Conservation (phyloP, 2,797 vertebrate species). For the Crenichthys baileyi region DNA sequence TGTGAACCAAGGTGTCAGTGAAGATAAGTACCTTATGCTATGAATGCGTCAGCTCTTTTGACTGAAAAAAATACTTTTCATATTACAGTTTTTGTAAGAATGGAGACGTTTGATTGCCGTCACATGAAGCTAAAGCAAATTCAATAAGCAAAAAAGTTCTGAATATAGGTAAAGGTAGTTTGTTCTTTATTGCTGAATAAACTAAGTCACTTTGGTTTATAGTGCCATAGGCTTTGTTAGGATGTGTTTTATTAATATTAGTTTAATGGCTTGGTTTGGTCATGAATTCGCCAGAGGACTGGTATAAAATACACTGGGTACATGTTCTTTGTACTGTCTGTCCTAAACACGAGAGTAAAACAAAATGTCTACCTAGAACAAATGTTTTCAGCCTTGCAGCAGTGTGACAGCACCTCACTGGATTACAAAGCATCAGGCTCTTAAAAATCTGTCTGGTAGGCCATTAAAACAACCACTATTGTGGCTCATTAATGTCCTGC, state of each 20-base stretch:
- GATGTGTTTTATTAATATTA: slow-evolving; percentile 9
- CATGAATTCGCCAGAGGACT: slow-evolving; percentile 17
- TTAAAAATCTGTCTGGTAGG: slow-evolving; percentile 74
- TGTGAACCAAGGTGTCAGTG: not conserved
- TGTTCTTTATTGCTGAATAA: slow-evolving; percentile 1
- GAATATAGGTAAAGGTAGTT: slow-evolving; percentile 1
- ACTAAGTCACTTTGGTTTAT: not conserved
- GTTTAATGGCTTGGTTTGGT: slow-evolving; percentile 15
- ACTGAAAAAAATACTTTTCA: not conserved
- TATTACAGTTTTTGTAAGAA: not conserved
- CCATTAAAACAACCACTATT: slow-evolving; percentile 70
- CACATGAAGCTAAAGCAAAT: not conserved
- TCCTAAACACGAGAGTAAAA: slow-evolving; percentile 53
- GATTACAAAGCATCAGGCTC: slow-evolving; percentile 72
- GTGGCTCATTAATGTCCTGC: slow-evolving; percentile 73
- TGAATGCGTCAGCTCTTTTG: not conserved
- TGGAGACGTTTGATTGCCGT: not conserved
- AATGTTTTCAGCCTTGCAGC: slow-evolving; percentile 63
- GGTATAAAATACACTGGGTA: slow-evolving; percentile 12
- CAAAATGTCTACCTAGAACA: slow-evolving; percentile 62
- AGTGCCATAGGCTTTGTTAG: not conserved
- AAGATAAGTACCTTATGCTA: not conserved
- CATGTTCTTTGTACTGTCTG: slow-evolving; percentile 64
- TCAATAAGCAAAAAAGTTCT: not conserved
- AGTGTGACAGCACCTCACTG: slow-evolving; percentile 63